These are phyloP conservation scores for Tenodera sinensis DNA, from an alignment of 2,888 invertebrate genomes.

Conservation along the genomic window DNA sequence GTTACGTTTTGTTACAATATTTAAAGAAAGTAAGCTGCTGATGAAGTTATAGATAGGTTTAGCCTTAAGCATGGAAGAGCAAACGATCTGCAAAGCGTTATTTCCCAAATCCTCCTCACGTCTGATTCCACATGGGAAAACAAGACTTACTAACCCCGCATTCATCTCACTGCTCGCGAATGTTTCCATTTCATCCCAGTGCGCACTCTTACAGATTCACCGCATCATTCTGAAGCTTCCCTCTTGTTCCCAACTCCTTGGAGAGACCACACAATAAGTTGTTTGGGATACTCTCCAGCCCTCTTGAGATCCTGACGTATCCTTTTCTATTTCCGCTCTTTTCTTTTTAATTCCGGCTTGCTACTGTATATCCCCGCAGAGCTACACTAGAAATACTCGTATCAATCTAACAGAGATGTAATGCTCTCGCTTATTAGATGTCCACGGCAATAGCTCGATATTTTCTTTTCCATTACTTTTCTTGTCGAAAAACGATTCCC, in stretches of 20 bases:
- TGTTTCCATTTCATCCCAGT: neutral
- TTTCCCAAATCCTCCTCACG: neutral
- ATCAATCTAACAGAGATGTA: neutral
- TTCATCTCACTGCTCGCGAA: neutral
- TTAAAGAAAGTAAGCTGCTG: too few relatives aligned
- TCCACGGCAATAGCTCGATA: too few relatives aligned
- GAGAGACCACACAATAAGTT: neutral
- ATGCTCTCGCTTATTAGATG: too few relatives aligned
- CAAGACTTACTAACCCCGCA: neutral
- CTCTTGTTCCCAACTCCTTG: neutral
- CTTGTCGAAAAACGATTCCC: too few relatives aligned
- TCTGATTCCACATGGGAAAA: neutral
- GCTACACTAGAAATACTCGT: neutral
- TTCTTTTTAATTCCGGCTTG: too few relatives aligned
- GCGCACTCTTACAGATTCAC: neutral
- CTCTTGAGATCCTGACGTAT: neutral
- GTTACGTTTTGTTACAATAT: too few relatives aligned
- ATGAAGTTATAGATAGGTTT: too few relatives aligned
- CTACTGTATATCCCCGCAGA: too few relatives aligned
- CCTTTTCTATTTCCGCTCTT: neutral
- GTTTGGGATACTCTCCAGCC: neutral
- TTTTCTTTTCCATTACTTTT: too few relatives aligned
- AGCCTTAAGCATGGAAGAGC: too few relatives aligned
- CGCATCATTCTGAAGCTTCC: neutral
- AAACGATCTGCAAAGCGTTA: neutral